Evolutionary conservation across 2,113 vertebrate species (phyloP), one percentile per base, ranked within the genome.

Genomic region (Natator depressus): DNA sequence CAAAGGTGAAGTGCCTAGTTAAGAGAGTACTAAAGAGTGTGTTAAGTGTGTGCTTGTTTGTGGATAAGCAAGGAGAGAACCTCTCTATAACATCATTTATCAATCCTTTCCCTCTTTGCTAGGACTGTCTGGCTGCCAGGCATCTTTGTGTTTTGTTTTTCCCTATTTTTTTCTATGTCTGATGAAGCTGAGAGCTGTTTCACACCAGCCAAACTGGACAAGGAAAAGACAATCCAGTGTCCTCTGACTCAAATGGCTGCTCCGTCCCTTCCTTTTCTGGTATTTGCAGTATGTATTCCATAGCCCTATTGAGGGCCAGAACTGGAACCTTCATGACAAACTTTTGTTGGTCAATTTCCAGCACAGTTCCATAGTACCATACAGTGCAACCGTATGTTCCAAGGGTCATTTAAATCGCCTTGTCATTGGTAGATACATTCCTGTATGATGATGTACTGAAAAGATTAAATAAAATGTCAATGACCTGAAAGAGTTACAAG

Each of bases 401-500:
- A 27, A 82, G 38, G 46, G 55, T 2, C 87, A 24, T 35, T 72
- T 84, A 57, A 91, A 92, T 90, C 53, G 78, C 50, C 22, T 78
- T 91, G 72, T 92, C 35, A 25, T 57, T 85, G 72, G 91, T 35
- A 49, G 78, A 84, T 54, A 86, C 88, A 65, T 69, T 86, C 80
- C 55, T 46, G 35, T 88, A 31, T 6, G 90, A 80, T 59, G 90
- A 88, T 20, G 38, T 47, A 20, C 11, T 13, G 78, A 84, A 96
- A 82, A 65, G 82, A 84, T 51, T 42, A 65, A 53, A 38, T 2
- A 53, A 50, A 47, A 75, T 91, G 90, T 83, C 50, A n/a, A 75
- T 92, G 94, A 80, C 84, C 11, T 89, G 89, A 85, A 62, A 57
- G 82, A 82, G 55, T 82, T 49, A 65, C 84, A 95, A 89, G 89